Conservation (phyloP, 1,140 invertebrate species). For the Penaeus japonicus region DNA sequence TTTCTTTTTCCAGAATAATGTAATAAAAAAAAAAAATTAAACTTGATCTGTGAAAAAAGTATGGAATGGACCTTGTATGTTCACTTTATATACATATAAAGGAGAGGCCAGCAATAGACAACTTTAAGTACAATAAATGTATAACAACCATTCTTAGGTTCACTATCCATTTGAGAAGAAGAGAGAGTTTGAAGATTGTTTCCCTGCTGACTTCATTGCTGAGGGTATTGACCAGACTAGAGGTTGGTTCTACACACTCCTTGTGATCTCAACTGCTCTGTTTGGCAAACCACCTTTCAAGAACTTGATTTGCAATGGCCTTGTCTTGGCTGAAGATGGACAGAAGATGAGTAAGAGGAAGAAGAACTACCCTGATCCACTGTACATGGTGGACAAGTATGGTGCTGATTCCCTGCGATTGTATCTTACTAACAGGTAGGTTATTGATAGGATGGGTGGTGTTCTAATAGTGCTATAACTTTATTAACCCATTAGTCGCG, state of each 20-base stretch:
- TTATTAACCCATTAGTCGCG: no score
- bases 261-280: slow-evolving; percentile 95
- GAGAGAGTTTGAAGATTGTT: slow-evolving; percentile 91
- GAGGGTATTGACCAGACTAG: slow-evolving; percentile 99
- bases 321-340: slow-evolving; percentile 94
- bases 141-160: slow-evolving; percentile 79
- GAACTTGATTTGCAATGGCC: slow-evolving; percentile 95
- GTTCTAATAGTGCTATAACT: no score
- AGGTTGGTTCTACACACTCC: slow-evolving; percentile 97
- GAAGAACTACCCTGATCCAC: slow-evolving; percentile 98
- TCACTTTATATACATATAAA: not conserved
- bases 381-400: slow-evolving; percentile 86
- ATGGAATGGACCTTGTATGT: no score
- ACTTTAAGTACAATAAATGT: not conserved
- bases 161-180: slow-evolving; percentile 96
- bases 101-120: not conserved
- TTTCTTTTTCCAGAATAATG: no score
- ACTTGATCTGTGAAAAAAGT: no score
- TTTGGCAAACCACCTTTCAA: slow-evolving; percentile 98
- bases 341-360: slow-evolving; percentile 99
- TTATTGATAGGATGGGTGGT: not conserved
- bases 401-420: slow-evolving; percentile 96
- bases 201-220: slow-evolving; percentile 99
- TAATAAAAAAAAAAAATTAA: no score
- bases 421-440: slow-evolving; percentile 93